Evolutionary conservation across 2,797 vertebrate genomes (phyloP).

Genomic region (Myotis myotis): DNA sequence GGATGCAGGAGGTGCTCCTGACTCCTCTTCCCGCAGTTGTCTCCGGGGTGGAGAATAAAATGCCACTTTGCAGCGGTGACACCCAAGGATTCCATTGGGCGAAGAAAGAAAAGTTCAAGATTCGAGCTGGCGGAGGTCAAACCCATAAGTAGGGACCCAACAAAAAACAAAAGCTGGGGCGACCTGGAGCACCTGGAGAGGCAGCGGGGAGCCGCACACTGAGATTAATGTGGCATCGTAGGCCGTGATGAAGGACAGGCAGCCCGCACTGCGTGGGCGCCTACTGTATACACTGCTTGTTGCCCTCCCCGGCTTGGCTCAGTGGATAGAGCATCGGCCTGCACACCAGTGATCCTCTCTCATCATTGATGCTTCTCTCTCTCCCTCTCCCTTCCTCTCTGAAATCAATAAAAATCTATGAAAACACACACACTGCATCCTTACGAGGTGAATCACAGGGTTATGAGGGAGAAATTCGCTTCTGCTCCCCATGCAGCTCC

Average conservation of each 20-base stretch:
- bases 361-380: too few species aligned
- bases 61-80: constrained; percentile 19
- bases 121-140: not conserved
- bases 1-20: constrained; percentile 81
- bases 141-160: not conserved
- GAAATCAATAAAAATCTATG: too few species aligned
- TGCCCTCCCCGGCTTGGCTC: too few species aligned
- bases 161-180: not conserved
- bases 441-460: not conserved
- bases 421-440: too few species aligned
- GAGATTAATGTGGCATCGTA: not conserved
- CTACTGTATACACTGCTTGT: not conserved
- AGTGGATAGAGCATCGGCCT: too few species aligned
- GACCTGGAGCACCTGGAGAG: not conserved
- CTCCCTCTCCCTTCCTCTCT: too few species aligned
- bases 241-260: not conserved
- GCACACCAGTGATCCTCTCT: too few species aligned
- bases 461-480: not conserved
- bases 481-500: not conserved
- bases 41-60: constrained; percentile 57
- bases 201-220: too few species aligned
- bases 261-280: too few species aligned
- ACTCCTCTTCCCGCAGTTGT: constrained; percentile 80
- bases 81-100: not conserved
- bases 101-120: constrained; percentile 74